These are phyloP conservation scores for Campoplex capitator DNA, from an alignment of 2,888 invertebrate genomes.

Conservation along the genomic window DNA sequence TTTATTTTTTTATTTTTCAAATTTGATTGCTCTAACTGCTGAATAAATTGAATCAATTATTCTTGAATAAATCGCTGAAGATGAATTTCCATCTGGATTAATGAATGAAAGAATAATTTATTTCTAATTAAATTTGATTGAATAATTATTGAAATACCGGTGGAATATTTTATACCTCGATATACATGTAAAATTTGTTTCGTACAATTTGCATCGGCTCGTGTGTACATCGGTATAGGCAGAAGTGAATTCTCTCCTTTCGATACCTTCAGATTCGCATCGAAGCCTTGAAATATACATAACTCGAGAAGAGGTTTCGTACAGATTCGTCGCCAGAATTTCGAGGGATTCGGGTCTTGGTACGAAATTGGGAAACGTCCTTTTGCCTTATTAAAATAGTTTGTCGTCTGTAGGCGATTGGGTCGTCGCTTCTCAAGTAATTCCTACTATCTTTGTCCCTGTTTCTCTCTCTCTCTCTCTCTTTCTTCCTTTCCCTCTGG, in stretches of 20 bases:
- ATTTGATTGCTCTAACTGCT: background rate
- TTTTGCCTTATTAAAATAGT: constrained; percentile 77
- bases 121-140: background rate
- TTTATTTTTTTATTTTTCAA: background rate
- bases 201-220: constrained; percentile 56
- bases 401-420: constrained; percentile 59
- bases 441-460: constrained; percentile 17
- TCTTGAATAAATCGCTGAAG: background rate
- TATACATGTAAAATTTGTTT: constrained; percentile 39
- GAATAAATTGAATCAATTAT: background rate
- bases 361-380: constrained; percentile 74
- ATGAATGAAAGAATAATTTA: background rate
- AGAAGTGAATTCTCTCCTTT: constrained; percentile 53
- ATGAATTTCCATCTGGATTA: background rate
- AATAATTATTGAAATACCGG: background rate
- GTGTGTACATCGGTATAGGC: constrained; percentile 1
- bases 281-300: constrained; percentile 42
- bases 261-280: constrained; percentile 42
- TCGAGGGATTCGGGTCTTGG: constrained; percentile 56
- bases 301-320: constrained; percentile 46
- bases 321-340: constrained; percentile 60
- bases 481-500: background rate
- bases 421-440: constrained; percentile 36
- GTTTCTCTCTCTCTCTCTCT: constrained; percentile 7
- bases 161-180: background rate